Base-by-base conservation (phyloP, 2,797 vertebrate genomes). In the Alauda arvensis region DNA sequence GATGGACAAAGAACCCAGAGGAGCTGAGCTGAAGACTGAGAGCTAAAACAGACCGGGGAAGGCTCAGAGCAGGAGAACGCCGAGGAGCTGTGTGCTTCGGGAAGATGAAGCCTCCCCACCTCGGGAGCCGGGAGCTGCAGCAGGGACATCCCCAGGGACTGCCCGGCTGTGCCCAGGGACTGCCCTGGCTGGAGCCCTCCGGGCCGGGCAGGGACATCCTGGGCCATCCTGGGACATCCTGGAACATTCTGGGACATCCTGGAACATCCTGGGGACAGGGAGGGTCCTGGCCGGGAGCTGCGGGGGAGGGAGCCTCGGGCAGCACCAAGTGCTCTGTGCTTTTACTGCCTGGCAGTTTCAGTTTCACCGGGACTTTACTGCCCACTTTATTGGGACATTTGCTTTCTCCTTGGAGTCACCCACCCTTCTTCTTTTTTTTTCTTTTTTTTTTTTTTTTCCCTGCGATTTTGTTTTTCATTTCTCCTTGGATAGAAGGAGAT, bases 391-490 rank as follows among this genome's bases (percentile, higher is more conserved):
- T 48, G 66, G 61, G 25, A 77, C 55, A 48, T 77, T 75, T 31
- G 33, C 12, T 62, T 90, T 87, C 87, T 87, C 85, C 87, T 92
- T 92, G 59, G 77, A 83, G 43, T 85, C 83, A 80, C 65, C 57
- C 65, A 18, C 42, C n/a, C 8, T 53, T 48, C 18, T 10, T 14
- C 14, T 6, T 8, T 14, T 17, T 8, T 21, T 5, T 12, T 12
- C 14, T 6, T 31, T 7, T 6, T 6, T 19, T 8, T 21, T 20
- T 34, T 34, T 40, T 20, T 18, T 2, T 0, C 26, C 21, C 29
- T 18, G 3, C 7, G 14, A n/a, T 68, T 92, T 56, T 67, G 4
- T 23, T 61, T 68, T 62, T 76, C 42, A 6, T 60, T 67, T 81
- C 8, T 46, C 45, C 80, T 88, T 40, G 39, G 14, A 24, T 12